Percentiles rank a stretch among this genome's conserved stretches.
Conservation (phyloP, 2,113 vertebrate genomes). For the Plecturocebus donacophilus region DNA sequence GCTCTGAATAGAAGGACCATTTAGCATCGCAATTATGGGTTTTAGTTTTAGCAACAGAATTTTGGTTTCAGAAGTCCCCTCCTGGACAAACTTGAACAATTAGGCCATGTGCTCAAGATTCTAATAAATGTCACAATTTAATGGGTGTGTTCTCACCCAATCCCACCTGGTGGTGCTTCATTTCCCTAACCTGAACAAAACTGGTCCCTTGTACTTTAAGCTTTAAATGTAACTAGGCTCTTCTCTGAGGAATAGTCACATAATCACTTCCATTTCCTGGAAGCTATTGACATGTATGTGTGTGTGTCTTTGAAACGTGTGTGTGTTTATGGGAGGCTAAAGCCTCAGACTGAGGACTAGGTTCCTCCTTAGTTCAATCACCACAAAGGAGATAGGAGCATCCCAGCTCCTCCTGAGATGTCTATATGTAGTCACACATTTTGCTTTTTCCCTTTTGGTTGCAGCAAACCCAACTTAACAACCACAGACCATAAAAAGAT, state of each 20-base stretch:
- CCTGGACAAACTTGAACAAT: conserved; percentile 59
- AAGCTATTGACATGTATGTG: not conserved
- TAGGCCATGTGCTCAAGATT: conserved; percentile 56
- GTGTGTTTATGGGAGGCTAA: not conserved
- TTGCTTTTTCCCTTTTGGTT: conserved; percentile 34
- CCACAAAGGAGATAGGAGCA: not conserved
- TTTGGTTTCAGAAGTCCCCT: conserved; percentile 57
- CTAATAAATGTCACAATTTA: conserved; percentile 75
- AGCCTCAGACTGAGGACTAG: conserved; percentile 30
- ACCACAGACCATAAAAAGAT: conserved; percentile 46
- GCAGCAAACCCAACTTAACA: conserved; percentile 48
- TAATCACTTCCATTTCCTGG: conserved; percentile 40
- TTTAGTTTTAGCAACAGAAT: conserved; percentile 65
- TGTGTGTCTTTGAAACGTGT: not conserved
- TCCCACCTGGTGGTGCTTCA: conserved; percentile 59
- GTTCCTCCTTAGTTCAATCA: conserved; percentile 36
- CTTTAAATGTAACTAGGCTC: conserved; percentile 39
- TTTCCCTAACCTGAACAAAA: conserved; percentile 66
- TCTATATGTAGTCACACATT: conserved; percentile 34
- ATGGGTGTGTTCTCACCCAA: conserved; percentile 65
- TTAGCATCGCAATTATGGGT: conserved; percentile 47
- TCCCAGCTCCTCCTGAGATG: not conserved
- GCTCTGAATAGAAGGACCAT: conserved; percentile 21
- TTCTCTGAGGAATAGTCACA: conserved; percentile 27
- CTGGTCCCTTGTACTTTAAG: not conserved